Percentiles rank a stretch among this genome's conserved stretches.
These are phyloP conservation scores for Sympetrum striolatum DNA, from an alignment of 2,888 invertebrate species.

Conservation along the genomic window DNA sequence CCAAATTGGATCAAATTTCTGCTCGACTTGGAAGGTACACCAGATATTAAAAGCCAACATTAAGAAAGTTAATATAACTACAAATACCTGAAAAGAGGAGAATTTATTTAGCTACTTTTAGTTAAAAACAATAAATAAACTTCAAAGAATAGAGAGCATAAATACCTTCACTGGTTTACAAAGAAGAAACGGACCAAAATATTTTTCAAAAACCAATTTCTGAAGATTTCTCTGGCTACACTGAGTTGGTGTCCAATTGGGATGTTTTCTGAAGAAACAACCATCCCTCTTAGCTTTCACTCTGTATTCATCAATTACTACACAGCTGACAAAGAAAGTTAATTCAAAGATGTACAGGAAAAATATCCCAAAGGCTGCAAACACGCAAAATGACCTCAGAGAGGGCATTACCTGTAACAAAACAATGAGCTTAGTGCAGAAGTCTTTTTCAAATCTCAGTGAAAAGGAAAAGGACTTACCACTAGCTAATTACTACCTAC, in stretches of 20 bases:
- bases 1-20: constrained; percentile 59
- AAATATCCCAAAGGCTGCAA: constrained; percentile 61
- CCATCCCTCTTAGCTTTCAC: constrained; percentile 56
- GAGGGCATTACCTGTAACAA: constrained; percentile 58
- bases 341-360: constrained; percentile 60
- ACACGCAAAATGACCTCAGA: constrained; percentile 62
- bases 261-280: constrained; percentile 52
- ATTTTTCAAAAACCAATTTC: constrained; percentile 57
- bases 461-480: no score
- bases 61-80: constrained; percentile 55
- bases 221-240: constrained; percentile 59
- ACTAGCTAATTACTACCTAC: no score
- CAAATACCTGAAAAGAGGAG: constrained; percentile 50
- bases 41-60: constrained; percentile 57
- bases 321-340: constrained; percentile 61
- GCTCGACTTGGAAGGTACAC: constrained; percentile 56
- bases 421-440: not conserved
- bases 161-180: constrained; percentile 57
- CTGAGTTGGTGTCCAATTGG: constrained; percentile 57
- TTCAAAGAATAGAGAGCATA: not conserved
- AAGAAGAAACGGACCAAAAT: constrained; percentile 57
- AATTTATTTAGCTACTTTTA: not conserved
- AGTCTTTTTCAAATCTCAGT: no score
- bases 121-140: not conserved
- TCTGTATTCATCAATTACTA: constrained; percentile 60